Evolutionary conservation across 2,888 invertebrate genomes (phyloP).

Genomic region (Epinotia ramella): DNA sequence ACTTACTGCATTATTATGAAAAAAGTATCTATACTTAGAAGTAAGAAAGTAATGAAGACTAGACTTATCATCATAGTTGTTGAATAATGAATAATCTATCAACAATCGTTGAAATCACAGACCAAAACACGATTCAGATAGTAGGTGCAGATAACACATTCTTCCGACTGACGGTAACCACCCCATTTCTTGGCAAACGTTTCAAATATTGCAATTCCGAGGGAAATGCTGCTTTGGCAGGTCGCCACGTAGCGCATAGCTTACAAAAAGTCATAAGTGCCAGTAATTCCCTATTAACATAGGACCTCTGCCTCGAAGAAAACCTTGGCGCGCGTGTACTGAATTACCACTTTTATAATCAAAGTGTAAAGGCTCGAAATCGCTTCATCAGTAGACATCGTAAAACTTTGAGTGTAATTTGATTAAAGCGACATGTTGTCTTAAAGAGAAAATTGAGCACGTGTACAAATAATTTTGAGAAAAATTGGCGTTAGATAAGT

Average conservation of each 20-base stretch:
- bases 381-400: no score
- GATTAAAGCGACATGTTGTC: conserved; percentile 33
- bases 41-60: no score
- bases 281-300: neutral
- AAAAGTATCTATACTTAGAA: no score
- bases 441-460: conserved; percentile 22
- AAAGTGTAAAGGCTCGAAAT: conserved; percentile 4
- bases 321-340: neutral
- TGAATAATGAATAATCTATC: neutral
- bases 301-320: neutral
- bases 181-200: conserved; percentile 34
- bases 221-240: conserved; percentile 34
- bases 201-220: conserved; percentile 35
- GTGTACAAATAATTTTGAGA: conserved; percentile 23
- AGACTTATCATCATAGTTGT: no score
- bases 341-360: neutral
- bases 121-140: conserved; percentile 3
- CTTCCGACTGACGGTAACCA: conserved; percentile 34
- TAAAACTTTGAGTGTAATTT: conserved; percentile 30
- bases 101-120: neutral
- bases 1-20: no score
- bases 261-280: neutral
- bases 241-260: conserved; percentile 5
- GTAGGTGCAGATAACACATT: conserved; percentile 25
- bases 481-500: neutral